Evolutionary conservation across 2,888 invertebrate genomes (phyloP).

Genomic region (Agrilus cyanescens): DNA sequence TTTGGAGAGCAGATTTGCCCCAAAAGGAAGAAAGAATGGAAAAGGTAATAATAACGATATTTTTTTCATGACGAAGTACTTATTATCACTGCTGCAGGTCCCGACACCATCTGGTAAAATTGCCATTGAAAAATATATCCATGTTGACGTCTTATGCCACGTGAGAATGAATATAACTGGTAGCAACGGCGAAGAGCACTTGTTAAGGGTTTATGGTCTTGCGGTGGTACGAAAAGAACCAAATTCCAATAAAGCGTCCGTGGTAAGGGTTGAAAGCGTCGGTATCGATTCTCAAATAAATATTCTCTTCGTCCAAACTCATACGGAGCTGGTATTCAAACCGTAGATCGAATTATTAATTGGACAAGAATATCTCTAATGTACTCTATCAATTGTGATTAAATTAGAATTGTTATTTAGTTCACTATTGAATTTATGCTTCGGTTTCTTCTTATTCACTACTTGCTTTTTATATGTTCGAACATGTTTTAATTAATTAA

Average conservation of each 20-base stretch:
- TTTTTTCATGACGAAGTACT: not conserved
- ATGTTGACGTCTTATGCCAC: constrained; percentile 57
- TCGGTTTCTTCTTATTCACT: too few species aligned
- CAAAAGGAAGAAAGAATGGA: constrained; percentile 54
- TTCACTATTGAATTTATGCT: too few species aligned
- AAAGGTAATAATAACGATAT: constrained; percentile 31
- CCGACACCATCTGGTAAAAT: constrained; percentile 27
- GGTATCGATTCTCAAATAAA: constrained; percentile 59
- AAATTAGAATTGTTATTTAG: too few species aligned
- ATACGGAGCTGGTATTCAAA: constrained; percentile 52
- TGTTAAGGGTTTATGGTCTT: constrained; percentile 56
- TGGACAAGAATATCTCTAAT: too few species aligned
- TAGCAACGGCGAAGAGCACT: constrained; percentile 46
- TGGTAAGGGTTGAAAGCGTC: constrained; percentile 51
- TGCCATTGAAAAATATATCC: constrained; percentile 51
- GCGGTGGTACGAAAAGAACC: constrained; percentile 52
- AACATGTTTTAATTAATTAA: too few species aligned
- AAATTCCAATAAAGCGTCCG: constrained; percentile 40
- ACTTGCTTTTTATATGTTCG: too few species aligned
- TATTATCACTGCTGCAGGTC: constrained; percentile 21
- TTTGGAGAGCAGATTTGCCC: constrained; percentile 55
- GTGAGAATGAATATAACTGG: constrained; percentile 48
- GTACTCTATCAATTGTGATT: too few species aligned
- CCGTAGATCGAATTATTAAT: constrained; percentile 25
- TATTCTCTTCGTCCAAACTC: constrained; percentile 50